These are phyloP conservation scores for Ophioderma brevispina DNA, from an alignment of 35 echinoderm and acorn worm species.

Conservation along the genomic window DNA sequence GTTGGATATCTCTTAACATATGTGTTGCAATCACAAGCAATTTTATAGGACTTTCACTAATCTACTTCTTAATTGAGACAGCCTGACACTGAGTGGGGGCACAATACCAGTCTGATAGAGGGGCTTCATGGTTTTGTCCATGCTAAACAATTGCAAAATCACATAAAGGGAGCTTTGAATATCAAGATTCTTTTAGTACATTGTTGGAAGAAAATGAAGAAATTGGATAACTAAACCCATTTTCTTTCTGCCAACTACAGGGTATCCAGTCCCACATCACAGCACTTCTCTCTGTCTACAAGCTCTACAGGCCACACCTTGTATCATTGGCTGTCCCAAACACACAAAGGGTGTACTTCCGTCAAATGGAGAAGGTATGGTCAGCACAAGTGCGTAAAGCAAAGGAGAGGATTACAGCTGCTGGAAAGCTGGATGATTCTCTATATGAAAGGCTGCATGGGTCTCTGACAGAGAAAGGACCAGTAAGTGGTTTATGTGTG, in stretches of 20 bases:
- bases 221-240: too few species aligned
- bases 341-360: slow-evolving; percentile 77
- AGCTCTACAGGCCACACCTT: slow-evolving; percentile 74
- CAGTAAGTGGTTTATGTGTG: slow-evolving; percentile 20
- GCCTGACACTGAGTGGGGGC: too few species aligned
- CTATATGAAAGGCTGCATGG: slow-evolving; percentile 11
- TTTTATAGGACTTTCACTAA: too few species aligned
- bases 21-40: too few species aligned
- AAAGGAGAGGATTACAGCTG: slow-evolving; percentile 21
- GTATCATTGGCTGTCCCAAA: slow-evolving; percentile 68
- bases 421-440: not conserved
- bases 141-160: not conserved
- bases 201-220: too few species aligned
- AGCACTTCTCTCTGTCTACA: slow-evolving; percentile 87
- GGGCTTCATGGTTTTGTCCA: too few species aligned
- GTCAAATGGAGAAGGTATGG: slow-evolving; percentile 59
- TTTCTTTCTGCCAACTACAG: too few species aligned
- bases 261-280: slow-evolving; percentile 79
- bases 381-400: slow-evolving; percentile 46
- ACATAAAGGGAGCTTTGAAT: not conserved
- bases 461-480: slow-evolving; percentile 2
- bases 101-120: too few species aligned
- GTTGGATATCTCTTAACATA: too few species aligned
- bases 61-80: too few species aligned
- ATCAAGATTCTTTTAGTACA: too few species aligned